These are phyloP conservation scores for Hemicrepidius hirtus DNA, from an alignment of 2,888 invertebrate genomes.

Conservation along the genomic window DNA sequence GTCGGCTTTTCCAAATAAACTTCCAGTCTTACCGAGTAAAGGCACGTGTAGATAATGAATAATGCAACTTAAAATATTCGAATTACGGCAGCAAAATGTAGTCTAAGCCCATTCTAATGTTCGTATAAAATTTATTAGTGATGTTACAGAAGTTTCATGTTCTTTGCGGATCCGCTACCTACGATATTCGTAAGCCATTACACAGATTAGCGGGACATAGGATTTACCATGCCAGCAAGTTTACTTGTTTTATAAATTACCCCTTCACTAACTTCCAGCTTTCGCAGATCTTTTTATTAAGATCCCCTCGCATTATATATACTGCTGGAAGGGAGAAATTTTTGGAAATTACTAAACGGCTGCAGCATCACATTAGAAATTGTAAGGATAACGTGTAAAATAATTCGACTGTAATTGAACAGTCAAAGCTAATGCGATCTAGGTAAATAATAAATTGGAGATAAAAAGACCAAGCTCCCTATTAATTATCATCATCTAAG, in stretches of 20 bases:
- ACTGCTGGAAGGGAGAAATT: slow-evolving; percentile 5
- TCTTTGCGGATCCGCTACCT: slow-evolving; percentile 32
- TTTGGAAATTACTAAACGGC: slow-evolving; percentile 18
- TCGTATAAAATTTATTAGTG: slow-evolving; percentile 33
- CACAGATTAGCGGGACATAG: slow-evolving; percentile 38
- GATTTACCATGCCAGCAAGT: slow-evolving; percentile 35
- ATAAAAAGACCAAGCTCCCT: slow-evolving; percentile 32
- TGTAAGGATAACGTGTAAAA: slow-evolving; percentile 6
- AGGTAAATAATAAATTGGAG: slow-evolving; percentile 6
- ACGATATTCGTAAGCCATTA: slow-evolving; percentile 42
- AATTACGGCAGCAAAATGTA: slow-evolving; percentile 25
- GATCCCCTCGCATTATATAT: slow-evolving; percentile 18
- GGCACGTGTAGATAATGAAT: slow-evolving; percentile 34
- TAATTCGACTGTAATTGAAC: slow-evolving; percentile 1
- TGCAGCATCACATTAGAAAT: not conserved
- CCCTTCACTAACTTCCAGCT: slow-evolving; percentile 22
- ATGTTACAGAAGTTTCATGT: slow-evolving; percentile 38
- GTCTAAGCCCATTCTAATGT: slow-evolving; percentile 28
- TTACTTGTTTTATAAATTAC: slow-evolving; percentile 33
- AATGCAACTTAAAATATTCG: slow-evolving; percentile 29
- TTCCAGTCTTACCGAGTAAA: not conserved
- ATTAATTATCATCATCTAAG: slow-evolving; percentile 36
- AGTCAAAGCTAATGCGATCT: slow-evolving; percentile 7
- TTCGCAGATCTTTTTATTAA: slow-evolving; percentile 23
- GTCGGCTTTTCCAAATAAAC: not conserved